phyloP scores from a whole-genome alignment of 2,797 vertebrate genomes.

The Dromococcyx pavoninus region DNA sequence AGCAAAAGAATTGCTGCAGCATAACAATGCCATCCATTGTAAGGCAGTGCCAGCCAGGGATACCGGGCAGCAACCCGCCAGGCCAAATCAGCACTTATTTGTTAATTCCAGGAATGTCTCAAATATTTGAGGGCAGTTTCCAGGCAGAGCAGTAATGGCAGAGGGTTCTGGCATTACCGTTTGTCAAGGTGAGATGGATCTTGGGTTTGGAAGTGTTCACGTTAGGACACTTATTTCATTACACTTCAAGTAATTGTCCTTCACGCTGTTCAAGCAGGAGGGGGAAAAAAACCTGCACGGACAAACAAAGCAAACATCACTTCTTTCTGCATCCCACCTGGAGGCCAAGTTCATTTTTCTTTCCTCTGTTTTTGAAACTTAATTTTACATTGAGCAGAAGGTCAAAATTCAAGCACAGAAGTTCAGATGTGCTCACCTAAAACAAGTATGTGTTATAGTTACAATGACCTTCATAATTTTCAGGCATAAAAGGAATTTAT shows the following conservation, averaged over 20 bases:
- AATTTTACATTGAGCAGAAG: background rate
- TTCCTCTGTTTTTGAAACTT: background rate
- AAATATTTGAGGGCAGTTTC: conserved; percentile 70
- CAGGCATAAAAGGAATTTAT: background rate
- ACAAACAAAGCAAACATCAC: background rate
- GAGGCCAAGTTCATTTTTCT: background rate
- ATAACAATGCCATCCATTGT: conserved; percentile 71
- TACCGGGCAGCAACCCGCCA: conserved; percentile 65
- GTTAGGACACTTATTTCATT: conserved; percentile 12
- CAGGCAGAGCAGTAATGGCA: conserved; percentile 25
- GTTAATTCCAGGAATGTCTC: conserved; percentile 74
- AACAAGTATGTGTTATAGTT: background rate
- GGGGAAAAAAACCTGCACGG: background rate
- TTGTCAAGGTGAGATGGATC: background rate
- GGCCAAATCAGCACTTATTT: conserved; percentile 67
- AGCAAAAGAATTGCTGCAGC: conserved; percentile 53
- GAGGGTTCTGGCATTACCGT: conserved; percentile 23
- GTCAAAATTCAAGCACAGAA: background rate
- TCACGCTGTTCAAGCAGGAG: background rate
- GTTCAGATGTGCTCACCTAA: background rate
- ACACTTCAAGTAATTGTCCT: conserved; percentile 9
- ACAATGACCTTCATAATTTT: background rate
- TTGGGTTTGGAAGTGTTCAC: background rate
- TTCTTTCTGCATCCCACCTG: background rate
- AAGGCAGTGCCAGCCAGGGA: conserved; percentile 60